Base-by-base conservation (phyloP, 2,113 vertebrate genomes). In the Larimichthys crocea region DNA sequence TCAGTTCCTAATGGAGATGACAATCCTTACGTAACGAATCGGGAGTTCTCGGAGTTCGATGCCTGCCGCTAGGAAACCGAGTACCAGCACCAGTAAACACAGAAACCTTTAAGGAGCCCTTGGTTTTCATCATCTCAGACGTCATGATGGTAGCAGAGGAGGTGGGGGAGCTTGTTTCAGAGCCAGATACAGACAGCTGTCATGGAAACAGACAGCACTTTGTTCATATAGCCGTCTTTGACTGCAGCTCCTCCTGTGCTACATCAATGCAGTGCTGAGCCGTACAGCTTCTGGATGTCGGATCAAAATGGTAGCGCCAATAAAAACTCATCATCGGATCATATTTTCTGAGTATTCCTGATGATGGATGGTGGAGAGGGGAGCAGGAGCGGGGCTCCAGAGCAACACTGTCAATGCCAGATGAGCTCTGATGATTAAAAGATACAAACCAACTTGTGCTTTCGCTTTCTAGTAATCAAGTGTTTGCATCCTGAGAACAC, bases 161-260 rank as follows among this genome's bases (percentile, higher is more conserved):
- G 77, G 26, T 40, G 76, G 63, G 64, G 48, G 71, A 68, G 50
- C 50, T 44, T 44, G 44, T 65, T 66, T 78, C 31, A n/a, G 53
- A 82, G 56, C 0, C 24, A 78, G 73, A 66, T 42, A 63, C 53
- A 62, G 68, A 76, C 80, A 71, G 84, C 82, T 80, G 88, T 80
- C 79, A 87, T 85, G 85, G 85, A 85, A 87, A 89, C 85, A 80
- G 88, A 74, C 68, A 57, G 50, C 64, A 62, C 78, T 78, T 79
- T 80, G 73, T 64, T 68, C 72, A 50, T 29, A 20, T 19, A 17
- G 10, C 40, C 29, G 35, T 64, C 70, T 79, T 79, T 57, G 60
- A 77, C 44, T 65, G 80, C 3, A n/a, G 20, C 80, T 83, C 74
- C 53, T 49, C 11, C 53, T 60, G 61, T 20, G 52, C 29, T 24